Evolutionary conservation across 1,140 invertebrate genomes (phyloP), one percentile per base, ranked within the genome.

Genomic region (Danaus plexippus): DNA sequence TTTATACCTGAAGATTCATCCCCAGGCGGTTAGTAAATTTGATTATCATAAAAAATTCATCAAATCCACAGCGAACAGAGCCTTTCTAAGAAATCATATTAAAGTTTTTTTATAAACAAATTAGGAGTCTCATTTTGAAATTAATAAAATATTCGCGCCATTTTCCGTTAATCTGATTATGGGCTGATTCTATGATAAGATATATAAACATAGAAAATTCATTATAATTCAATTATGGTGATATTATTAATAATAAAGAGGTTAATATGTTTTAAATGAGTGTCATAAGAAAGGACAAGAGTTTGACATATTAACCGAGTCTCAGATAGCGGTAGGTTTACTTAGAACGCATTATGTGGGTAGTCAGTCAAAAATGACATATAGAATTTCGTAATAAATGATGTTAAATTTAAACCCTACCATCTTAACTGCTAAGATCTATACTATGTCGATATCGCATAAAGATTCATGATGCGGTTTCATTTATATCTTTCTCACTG

Each of bases 391-490:
- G 22, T 32, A 32, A 32, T 8, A 32, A 32, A 32, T 32, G 22
- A 32, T 32, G 22, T 32, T 4, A 32, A 32, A 32, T 32, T 6
- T 32, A 32, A 32, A 32, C 22, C 22, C 22, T 32, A 32, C 22
- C 1, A 32, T 6, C 22, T 32, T 32, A 32, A 32, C 22, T 32
- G 22, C 44, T 45, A 45, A 45, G 44, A 4, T 45, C 11, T n/a
- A 45, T 45, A 45, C 12, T 45, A n/a, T n/a, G 44, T 45, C 11
- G 12, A 45, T 12, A 47, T 47, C 54, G 41, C 51, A 52, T 47
- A 59, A 59, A 54, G 57, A 59, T 49, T 51, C 57, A 52, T 42
- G 42, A 49, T 48, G 57, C 40, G 32, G 50, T 59, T 48, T 59
- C 18, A 59, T 52, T 52, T 54, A 46, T 49, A 52, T 52, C 11